Base-by-base conservation (phyloP, 2,797 vertebrate genomes). In the Muscicapa striata region DNA sequence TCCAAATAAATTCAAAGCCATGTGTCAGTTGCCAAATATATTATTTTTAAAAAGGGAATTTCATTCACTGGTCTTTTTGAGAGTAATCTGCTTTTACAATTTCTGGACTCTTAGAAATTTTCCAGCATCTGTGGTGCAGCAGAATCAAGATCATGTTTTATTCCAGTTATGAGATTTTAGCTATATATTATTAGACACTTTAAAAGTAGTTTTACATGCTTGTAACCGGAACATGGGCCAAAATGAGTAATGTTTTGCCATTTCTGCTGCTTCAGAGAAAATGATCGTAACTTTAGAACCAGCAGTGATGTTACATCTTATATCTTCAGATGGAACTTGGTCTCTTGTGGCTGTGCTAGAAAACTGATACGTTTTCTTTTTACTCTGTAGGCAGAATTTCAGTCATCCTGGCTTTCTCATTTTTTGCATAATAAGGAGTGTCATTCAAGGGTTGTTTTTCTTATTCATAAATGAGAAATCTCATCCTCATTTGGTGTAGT, bases 391-490 rank as follows among this genome's bases (percentile, higher is more conserved):
- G 32, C 66, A 89, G 78, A 89, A 72, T 94, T 85, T 83, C 30
- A 40, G 49, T 78, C 70, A 38, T 32, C 36, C 43, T 61, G 45
- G 34, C 49, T 92, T 87, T 84, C 30, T 89, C 61, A 87, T 91
- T 81, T 64, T 55, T 61, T 73, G 66, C 58, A 55, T 89, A 84
- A 92, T 82, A 68, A 85, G 32, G 32, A 72, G 3, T 52, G 45
- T 74, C 0, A 1, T 88, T 93, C 49, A 70, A 61, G 46, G 81
- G 26, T 43, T 52, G 89, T 89, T 92, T 78, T 84, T 49, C 66
- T 59, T 91, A 80, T 85, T 94, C 58, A 45, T 89, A 92, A 95
- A 73, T 88, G 87, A 86, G 62, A 91, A 94, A 91, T 81, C 43
- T 91, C 51, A 72, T 94, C 66, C 48, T 87, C 19, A 73, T 91